Conservation (phyloP, 2,113 vertebrate genomes). For the Coptodon rendalli region DNA sequence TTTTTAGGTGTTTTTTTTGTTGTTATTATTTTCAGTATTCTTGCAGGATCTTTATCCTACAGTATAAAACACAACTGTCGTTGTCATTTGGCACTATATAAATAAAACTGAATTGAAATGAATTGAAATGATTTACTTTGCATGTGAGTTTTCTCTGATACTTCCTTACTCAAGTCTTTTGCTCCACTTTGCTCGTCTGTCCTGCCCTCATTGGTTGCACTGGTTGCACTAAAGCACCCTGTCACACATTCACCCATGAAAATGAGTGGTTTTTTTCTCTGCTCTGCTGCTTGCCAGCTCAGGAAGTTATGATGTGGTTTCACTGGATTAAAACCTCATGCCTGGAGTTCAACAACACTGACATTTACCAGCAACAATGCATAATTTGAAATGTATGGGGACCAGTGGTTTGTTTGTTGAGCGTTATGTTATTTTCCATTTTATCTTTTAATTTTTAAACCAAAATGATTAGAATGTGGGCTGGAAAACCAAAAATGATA, state of each 20-base stretch:
- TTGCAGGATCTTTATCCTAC: accelerated
- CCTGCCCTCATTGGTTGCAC: accelerated
- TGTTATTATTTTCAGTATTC: neutral
- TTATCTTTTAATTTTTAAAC: neutral
- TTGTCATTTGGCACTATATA: neutral
- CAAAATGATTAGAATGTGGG: neutral
- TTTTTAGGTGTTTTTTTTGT: neutral
- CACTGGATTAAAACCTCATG: neutral
- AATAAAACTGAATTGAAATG: accelerated
- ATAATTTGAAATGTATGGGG: accelerated
- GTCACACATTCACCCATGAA: neutral
- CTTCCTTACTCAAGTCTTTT: neutral
- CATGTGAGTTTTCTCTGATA: neutral
- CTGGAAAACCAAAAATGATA: neutral
- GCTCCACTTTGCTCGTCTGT: neutral
- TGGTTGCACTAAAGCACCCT: neutral
- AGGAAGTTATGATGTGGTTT: neutral
- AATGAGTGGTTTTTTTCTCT: neutral
- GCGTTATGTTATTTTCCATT: neutral
- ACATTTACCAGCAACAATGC: neutral
- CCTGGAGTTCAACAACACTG: neutral
- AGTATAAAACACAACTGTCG: neutral
- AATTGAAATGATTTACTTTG: neutral
- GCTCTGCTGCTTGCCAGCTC: neutral
- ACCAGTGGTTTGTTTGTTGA: neutral